A percentile compares a stretch with the other conserved stretches of the same genome.
phyloP scores from a whole-genome alignment of 2,113 vertebrate genomes.

The Egretta garzetta region DNA sequence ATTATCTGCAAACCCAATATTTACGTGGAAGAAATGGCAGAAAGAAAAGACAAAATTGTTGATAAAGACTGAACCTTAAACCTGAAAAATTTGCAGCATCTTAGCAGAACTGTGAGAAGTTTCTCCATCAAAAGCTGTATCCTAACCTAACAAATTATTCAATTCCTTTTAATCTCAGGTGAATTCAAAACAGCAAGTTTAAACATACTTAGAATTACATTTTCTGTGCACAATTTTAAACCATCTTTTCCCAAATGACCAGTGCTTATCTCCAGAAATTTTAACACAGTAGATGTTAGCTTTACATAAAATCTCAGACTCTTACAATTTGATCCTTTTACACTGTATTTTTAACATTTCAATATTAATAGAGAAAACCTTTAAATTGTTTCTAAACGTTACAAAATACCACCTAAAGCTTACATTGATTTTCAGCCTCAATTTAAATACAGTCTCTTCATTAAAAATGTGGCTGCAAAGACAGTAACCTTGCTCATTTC shows the following conservation, averaged over 20 bases:
- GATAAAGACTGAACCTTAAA: background rate
- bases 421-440: background rate
- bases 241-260: background rate
- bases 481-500: background rate
- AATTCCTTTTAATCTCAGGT: background rate
- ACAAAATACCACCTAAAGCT: background rate
- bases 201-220: background rate
- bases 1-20: background rate
- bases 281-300: background rate
- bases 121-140: background rate
- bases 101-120: background rate
- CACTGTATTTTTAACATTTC: background rate
- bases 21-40: background rate
- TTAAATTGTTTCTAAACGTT: background rate
- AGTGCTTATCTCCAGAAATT: background rate
- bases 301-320: background rate
- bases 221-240: background rate
- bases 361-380: background rate
- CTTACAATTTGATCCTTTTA: background rate
- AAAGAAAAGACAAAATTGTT: background rate
- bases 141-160: background rate
- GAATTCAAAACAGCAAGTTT: background rate
- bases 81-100: background rate
- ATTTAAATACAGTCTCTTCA: background rate
- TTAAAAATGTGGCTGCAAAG: background rate